A percentile compares a stretch with the other conserved stretches of the same genome.
These are phyloP conservation scores for Natrix natrix DNA, from an alignment of 2,797 vertebrate species.

Conservation along the genomic window DNA sequence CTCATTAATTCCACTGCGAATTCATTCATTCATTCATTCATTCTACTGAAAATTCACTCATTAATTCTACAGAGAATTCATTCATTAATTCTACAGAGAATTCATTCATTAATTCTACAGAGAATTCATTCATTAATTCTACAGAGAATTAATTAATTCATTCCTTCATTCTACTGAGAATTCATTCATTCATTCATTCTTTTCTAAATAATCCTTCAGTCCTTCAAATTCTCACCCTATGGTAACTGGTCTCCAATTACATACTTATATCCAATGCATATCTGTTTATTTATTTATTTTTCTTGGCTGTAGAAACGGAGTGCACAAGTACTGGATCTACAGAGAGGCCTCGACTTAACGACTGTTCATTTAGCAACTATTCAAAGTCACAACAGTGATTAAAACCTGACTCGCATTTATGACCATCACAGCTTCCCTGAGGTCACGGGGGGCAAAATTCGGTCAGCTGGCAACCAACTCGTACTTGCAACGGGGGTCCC, in stretches of 20 bases:
- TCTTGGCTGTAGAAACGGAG: slow-evolving; percentile 16
- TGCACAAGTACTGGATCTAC: slow-evolving; percentile 13
- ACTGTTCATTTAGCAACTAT: neutral
- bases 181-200: neutral
- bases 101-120: too few relatives aligned
- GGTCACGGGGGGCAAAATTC: neutral
- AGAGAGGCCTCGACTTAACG: neutral
- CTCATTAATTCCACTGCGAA: too few relatives aligned
- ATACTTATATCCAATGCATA: neutral
- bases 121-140: too few relatives aligned
- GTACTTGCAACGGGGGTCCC: neutral
- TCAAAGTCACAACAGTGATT: neutral
- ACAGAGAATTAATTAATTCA: too few relatives aligned
- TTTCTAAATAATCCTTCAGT: too few relatives aligned
- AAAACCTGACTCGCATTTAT: neutral
- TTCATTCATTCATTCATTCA: too few relatives aligned
- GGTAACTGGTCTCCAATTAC: neutral
- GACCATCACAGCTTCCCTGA: neutral
- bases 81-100: too few relatives aligned
- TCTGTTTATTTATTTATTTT: too few relatives aligned
- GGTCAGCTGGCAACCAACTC: neutral
- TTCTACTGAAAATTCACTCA: too few relatives aligned
- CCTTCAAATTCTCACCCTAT: neutral
- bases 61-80: too few relatives aligned
- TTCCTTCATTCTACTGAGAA: too few relatives aligned